Conservation (phyloP, 2,797 vertebrate genomes). For the Choloepus didactylus region DNA sequence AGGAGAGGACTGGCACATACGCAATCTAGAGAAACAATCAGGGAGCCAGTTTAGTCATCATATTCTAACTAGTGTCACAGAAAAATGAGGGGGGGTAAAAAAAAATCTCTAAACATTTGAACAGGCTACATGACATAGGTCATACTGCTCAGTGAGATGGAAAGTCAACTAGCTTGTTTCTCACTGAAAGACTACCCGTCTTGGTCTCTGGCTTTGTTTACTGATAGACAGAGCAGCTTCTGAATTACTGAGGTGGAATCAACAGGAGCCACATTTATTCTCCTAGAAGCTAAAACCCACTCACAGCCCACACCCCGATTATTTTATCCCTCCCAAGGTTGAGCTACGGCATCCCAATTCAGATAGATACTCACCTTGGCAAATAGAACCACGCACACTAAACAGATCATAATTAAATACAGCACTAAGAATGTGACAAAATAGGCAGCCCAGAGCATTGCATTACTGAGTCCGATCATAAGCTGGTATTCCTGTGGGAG, state of each 20-base stretch:
- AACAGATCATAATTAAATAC: constrained; percentile 92
- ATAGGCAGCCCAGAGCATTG: constrained; percentile 97
- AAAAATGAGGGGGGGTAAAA: neutral
- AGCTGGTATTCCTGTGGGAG: constrained; percentile 96
- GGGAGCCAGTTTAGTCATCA: constrained; percentile 30
- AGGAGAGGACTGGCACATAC: constrained; percentile 91
- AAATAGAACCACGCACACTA: constrained; percentile 94
- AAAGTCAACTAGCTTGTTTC: neutral
- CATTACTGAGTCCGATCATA: constrained; percentile 98
- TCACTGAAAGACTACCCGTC: neutral
- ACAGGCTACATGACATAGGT: neutral
- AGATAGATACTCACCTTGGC: constrained; percentile 90
- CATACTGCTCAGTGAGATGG: neutral
- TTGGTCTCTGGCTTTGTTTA: neutral
- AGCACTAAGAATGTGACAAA: constrained; percentile 97
- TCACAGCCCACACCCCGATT: neutral
- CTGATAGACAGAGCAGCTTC: neutral
- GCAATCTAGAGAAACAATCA: constrained; percentile 72
- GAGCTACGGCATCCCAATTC: neutral
- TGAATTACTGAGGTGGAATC: neutral
- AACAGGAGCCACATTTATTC: constrained; percentile 34
- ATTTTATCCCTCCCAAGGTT: neutral
- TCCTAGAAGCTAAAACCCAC: neutral
- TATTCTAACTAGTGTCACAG: neutral
- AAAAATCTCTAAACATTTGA: constrained; percentile 10